Evolutionary conservation across 2,113 vertebrate genomes (phyloP).

Genomic region (Ophiodon elongatus): DNA sequence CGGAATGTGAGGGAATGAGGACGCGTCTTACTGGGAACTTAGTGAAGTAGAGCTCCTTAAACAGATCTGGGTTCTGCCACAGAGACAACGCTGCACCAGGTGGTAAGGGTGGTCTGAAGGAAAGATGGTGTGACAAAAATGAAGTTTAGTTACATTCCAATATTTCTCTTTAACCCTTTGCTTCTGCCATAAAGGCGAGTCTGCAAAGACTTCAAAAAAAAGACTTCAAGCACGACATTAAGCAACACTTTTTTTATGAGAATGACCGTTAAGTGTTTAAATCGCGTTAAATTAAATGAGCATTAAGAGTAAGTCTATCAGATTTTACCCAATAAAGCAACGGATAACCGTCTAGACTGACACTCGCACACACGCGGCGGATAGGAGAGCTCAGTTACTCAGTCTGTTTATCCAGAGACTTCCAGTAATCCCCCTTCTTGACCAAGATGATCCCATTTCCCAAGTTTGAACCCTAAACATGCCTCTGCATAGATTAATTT

Average conservation of each 20-base stretch:
- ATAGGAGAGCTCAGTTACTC: background rate
- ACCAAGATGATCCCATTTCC: conserved; percentile 15
- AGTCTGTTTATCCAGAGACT: conserved; percentile 41
- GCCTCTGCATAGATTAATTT: background rate
- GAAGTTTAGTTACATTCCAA: too few relatives aligned
- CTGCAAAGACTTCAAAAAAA: background rate
- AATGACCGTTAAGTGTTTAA: background rate
- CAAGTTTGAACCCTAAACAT: background rate
- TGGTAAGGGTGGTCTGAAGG: conserved; percentile 90
- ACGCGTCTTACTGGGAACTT: conserved; percentile 91
- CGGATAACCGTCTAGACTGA: background rate
- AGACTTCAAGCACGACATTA: background rate
- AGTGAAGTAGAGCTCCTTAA: conserved; percentile 92
- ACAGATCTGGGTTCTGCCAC: conserved; percentile 92
- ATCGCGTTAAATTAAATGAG: background rate
- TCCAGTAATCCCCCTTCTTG: conserved; percentile 27
- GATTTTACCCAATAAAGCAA: background rate
- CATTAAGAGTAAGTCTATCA: background rate
- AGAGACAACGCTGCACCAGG: conserved; percentile 93
- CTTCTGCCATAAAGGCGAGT: background rate
- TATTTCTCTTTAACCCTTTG: background rate
- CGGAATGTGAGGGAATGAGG: background rate
- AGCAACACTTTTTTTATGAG: background rate
- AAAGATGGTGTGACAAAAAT: background rate
- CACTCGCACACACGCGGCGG: background rate